Evolutionary conservation across 92 coral and sea anemone species (phyloP), one percentile per base, ranked within the genome.

Genomic region (Porites cylindrica): DNA sequence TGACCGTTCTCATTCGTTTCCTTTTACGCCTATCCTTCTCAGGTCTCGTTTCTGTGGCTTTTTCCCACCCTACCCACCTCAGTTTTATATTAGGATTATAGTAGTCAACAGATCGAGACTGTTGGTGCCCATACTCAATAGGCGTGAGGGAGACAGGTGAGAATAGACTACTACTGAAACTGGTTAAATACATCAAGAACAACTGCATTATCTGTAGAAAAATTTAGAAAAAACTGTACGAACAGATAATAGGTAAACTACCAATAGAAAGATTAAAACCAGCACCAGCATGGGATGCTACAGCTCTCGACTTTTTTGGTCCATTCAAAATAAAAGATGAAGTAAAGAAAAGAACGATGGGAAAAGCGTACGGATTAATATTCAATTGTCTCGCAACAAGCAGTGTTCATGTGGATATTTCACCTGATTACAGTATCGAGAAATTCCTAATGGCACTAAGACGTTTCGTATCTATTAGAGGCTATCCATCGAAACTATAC

Each of bases 201-300:
- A 77, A 85, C 24, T 85, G 93, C 29, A 78, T 89, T 16, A 85
- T 61, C 29, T 79, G 32, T 38, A 85, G 53, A 29, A 90, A 58
- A 71, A 14, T 78, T 12, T 76, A 78, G 7, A 90, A 90, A 89
- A 79, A 76, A 53, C 58, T 52, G 12, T 64, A 24, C n/a, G 32
- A 79, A 13, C 90, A 90, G 79, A 66, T 60, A 13, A 87, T 73
- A 77, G 91, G 91, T 32, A 80, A 80, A 66, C 38, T 89, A 0
- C 92, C 92, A n/a, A 78, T 62, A 67, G 92, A 83, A 12, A 38
- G 89, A 14, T 65, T 89, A 10, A 84, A 83, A 32, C 92, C 89
- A 3, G 88, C 89, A 3, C 85, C 89, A 20, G 72, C 84, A n/a
- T 88, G 80, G 92, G 17, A 29, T 51, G 23, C 52, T 47, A 88